phyloP scores from a whole-genome alignment of 1,140 invertebrate species.

The Cheumatopsyche charites region DNA sequence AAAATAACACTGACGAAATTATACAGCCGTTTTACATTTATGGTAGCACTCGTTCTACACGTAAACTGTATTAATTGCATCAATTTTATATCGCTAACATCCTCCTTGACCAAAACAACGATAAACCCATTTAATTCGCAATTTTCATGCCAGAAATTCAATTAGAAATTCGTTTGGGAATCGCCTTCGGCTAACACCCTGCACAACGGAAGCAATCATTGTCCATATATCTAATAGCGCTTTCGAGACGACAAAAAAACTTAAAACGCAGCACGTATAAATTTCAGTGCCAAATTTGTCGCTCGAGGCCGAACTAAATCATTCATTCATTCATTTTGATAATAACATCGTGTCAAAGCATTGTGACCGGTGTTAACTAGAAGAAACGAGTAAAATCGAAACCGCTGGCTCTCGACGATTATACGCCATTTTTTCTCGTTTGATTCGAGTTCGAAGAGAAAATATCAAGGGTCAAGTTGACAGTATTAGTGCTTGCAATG shows the following conservation, averaged over 20 bases:
- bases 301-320: background rate
- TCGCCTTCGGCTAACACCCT: background rate
- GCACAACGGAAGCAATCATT: slow-evolving; percentile 8
- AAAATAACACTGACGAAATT: too few species aligned
- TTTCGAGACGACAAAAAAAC: background rate
- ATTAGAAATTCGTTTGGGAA: slow-evolving; percentile 4
- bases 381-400: background rate
- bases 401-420: too few species aligned
- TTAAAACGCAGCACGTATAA: background rate
- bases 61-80: too few species aligned
- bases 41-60: too few species aligned
- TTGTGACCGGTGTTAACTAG: background rate
- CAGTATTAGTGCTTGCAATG: too few species aligned
- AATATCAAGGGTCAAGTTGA: too few species aligned
- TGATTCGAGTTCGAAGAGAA: too few species aligned
- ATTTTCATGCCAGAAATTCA: background rate
- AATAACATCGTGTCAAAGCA: slow-evolving; percentile 9
- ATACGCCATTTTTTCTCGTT: too few species aligned
- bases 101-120: too few species aligned
- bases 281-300: slow-evolving; percentile 23
- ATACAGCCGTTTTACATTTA: too few species aligned
- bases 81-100: too few species aligned
- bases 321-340: background rate
- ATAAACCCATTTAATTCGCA: too few species aligned
- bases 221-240: background rate